Evolutionary conservation across 2,888 invertebrate genomes (phyloP).

Genomic region (Erpobdella octoculata): DNA sequence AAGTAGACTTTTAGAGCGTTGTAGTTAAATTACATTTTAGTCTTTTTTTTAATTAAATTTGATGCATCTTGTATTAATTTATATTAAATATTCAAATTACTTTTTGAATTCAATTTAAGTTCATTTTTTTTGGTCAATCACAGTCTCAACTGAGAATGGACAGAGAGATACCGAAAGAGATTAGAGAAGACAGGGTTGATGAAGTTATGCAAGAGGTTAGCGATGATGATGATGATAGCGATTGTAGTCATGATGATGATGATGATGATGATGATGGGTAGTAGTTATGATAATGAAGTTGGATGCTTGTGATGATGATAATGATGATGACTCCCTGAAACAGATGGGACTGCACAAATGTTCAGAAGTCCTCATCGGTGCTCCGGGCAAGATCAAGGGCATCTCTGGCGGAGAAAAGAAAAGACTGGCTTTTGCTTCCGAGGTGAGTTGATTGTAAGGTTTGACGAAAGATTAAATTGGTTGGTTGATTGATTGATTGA

Average conservation of each 20-base stretch:
- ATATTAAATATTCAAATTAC: background rate
- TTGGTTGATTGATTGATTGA: no score
- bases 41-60: background rate
- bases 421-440: constrained; percentile 88
- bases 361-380: constrained; percentile 80
- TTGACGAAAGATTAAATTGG: no score
- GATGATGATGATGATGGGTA: no score
- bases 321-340: background rate
- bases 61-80: background rate
- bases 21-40: background rate
- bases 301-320: no score
- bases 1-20: constrained; percentile 58
- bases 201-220: constrained; percentile 27
- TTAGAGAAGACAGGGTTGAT: constrained; percentile 27
- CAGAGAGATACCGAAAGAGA: constrained; percentile 27
- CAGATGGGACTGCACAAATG: constrained; percentile 79
- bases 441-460: no score
- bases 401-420: constrained; percentile 94
- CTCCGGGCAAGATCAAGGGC: constrained; percentile 76
- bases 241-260: no score
- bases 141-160: constrained; percentile 34
- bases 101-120: background rate
- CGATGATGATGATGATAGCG: background rate
- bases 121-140: background rate
- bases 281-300: no score